phyloP scores from a whole-genome alignment of 2,888 invertebrate species.

The Deilephila porcellus region DNA sequence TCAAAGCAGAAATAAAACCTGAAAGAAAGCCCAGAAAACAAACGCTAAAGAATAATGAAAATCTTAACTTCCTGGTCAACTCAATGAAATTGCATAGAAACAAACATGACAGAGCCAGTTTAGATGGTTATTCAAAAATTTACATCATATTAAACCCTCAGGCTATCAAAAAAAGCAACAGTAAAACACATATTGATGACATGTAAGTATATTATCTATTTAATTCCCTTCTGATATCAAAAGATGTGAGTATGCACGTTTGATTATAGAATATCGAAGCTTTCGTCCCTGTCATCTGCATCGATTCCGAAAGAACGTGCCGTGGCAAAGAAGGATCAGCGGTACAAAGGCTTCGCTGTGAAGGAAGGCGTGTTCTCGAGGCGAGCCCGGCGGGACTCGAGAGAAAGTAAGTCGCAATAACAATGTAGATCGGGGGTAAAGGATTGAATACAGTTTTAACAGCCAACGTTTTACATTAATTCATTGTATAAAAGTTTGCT shows the following conservation, averaged over 20 bases:
- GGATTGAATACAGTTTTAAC: conserved; percentile 19
- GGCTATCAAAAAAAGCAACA: conserved; percentile 49
- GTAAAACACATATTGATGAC: conserved; percentile 50
- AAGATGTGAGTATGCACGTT: not conserved
- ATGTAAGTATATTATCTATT: conserved; percentile 60
- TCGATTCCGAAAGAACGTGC: conserved; percentile 38
- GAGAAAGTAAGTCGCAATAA: conserved; percentile 55
- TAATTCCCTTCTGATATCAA: not conserved
- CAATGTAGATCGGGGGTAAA: not conserved
- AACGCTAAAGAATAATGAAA: not conserved
- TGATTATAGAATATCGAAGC: conserved; percentile 55
- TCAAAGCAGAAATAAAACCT: not conserved
- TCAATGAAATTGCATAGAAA: conserved; percentile 8
- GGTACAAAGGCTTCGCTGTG: conserved; percentile 58
- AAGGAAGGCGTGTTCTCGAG: conserved; percentile 44
- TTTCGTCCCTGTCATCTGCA: conserved; percentile 49
- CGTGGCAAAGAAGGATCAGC: conserved; percentile 39
- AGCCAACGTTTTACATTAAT: not conserved
- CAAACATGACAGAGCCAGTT: conserved; percentile 31
- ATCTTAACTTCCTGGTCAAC: not conserved
- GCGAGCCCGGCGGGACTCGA: conserved; percentile 53
- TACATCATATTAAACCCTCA: conserved; percentile 62
- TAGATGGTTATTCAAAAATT: conserved; percentile 60
- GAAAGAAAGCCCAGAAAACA: not conserved
- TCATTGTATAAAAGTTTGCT: conserved; percentile 9